These are phyloP conservation scores for Aldabrachelys gigantea DNA, from an alignment of 2,113 vertebrate species.

Conservation along the genomic window DNA sequence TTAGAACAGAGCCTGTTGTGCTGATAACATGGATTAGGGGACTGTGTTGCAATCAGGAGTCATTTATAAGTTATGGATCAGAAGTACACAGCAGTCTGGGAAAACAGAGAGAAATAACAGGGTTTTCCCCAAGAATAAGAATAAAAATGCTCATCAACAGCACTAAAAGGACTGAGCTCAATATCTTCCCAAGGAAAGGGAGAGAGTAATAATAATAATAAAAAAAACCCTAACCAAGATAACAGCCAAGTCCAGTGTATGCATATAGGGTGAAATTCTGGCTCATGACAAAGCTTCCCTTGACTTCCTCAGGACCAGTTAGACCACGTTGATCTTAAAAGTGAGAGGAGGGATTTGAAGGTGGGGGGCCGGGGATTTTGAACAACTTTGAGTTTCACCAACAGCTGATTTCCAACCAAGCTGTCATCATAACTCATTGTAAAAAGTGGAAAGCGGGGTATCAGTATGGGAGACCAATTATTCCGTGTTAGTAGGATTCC, in stretches of 20 bases:
- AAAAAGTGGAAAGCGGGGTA: neutral
- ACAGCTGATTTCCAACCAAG: neutral
- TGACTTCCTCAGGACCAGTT: neutral
- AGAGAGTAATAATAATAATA: neutral
- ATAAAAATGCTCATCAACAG: neutral
- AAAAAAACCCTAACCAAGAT: neutral
- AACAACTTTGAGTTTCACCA: neutral
- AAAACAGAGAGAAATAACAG: neutral
- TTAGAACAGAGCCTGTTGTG: neutral
- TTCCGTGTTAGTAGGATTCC: neutral
- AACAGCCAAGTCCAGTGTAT: neutral
- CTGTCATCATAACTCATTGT: neutral
- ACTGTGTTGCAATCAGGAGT: neutral
- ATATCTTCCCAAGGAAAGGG: neutral
- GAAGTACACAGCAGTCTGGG: neutral
- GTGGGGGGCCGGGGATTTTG: neutral
- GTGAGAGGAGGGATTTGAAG: neutral
- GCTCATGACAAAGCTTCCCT: neutral
- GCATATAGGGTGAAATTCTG: neutral
- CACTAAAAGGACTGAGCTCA: neutral
- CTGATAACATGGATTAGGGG: neutral
- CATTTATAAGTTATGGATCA: neutral
- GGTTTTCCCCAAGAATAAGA: neutral
- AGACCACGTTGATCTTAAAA: neutral
- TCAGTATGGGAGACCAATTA: neutral